A percentile compares a stretch with the other conserved stretches of the same genome.
Conservation (phyloP, 2,113 vertebrate genomes). For the Rhombomys opimus region DNA sequence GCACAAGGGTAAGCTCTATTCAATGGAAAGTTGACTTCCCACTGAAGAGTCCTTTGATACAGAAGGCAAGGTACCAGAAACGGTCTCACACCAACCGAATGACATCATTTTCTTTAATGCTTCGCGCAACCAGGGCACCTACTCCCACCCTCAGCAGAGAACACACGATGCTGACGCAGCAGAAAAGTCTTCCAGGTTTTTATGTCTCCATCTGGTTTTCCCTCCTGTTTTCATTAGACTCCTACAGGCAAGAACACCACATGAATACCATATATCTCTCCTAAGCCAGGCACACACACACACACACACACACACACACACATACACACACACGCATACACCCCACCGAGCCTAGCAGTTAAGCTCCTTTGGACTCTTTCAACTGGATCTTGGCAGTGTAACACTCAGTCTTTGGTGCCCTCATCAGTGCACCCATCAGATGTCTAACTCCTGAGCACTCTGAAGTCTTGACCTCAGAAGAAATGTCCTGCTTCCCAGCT, state of each 20-base stretch:
- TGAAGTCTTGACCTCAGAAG: background rate
- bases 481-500: background rate
- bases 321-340: too few relatives aligned
- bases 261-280: background rate
- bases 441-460: too few relatives aligned
- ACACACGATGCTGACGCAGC: background rate
- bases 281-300: fast-evolving
- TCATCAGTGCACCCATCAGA: background rate
- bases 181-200: background rate
- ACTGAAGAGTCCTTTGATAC: background rate
- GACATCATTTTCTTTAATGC: background rate
- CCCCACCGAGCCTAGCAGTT: background rate
- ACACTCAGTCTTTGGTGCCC: background rate
- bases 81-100: too few relatives aligned
- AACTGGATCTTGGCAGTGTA: background rate
- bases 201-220: background rate
- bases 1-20: background rate
- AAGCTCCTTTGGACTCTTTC: background rate
- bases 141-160: background rate
- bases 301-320: too few relatives aligned
- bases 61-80: background rate
- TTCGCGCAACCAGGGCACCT: background rate
- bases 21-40: background rate
- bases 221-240: background rate
- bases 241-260: background rate